phyloP scores from a whole-genome alignment of 2,888 invertebrate species.

The Conops quadrifasciatus region DNA sequence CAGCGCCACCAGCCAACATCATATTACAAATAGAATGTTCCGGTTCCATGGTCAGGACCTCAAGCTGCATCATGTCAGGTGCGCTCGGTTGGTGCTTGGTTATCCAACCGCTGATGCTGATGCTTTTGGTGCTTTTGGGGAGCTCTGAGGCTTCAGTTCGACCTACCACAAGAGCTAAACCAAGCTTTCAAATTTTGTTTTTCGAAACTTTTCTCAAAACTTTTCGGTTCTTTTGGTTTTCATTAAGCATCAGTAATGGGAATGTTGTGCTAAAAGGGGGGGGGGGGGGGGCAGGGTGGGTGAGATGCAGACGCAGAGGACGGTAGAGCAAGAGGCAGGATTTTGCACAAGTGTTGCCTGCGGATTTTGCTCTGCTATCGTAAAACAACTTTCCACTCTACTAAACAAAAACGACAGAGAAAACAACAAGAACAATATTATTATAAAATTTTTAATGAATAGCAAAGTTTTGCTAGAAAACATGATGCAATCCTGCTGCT shows the following conservation, averaged over 20 bases:
- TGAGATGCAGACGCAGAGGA: too few species aligned
- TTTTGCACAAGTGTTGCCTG: neutral
- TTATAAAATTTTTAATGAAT: constrained; percentile 27
- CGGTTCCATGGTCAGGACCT: constrained; percentile 3
- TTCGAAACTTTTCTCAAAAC: constrained; percentile 33
- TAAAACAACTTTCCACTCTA: neutral
- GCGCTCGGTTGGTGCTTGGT: neutral
- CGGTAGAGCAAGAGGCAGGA: neutral
- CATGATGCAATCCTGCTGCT: neutral
- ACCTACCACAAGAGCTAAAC: constrained; percentile 32
- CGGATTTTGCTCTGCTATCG: constrained; percentile 5
- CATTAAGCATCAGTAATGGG: constrained; percentile 1
- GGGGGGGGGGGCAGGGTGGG: neutral
- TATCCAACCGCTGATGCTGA: neutral
- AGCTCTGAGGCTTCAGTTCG: neutral
- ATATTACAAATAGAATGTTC: neutral
- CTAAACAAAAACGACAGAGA: neutral
- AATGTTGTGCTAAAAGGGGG: too few species aligned
- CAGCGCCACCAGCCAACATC: neutral
- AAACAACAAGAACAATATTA: neutral
- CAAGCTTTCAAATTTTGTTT: constrained; percentile 31
- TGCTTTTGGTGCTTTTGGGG: neutral
- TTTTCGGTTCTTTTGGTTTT: constrained; percentile 28
- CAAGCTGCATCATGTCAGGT: constrained; percentile 26
- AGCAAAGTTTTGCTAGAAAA: constrained; percentile 1